Conservation (phyloP, 37 sponge, comb jelly and placozoan genomes). For the Axinella damicornis region DNA sequence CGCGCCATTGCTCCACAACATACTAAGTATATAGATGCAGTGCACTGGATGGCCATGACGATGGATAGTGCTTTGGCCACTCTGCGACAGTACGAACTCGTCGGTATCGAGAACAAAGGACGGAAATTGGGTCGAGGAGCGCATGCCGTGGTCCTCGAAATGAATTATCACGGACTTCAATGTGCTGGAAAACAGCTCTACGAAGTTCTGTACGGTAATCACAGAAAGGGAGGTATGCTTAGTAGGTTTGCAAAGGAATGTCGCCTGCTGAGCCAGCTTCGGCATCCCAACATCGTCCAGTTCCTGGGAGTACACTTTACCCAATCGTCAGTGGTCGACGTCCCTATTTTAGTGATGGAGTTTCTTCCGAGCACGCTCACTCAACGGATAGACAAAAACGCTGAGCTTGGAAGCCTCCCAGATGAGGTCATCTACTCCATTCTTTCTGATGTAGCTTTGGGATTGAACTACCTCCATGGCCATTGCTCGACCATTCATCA, state of each 20-base stretch:
- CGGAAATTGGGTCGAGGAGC: not conserved
- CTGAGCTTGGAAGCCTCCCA: conserved; percentile 3
- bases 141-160: not conserved
- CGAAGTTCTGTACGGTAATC: not conserved
- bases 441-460: conserved; percentile 34
- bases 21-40: too few species aligned
- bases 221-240: too few species aligned
- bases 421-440: conserved; percentile 22
- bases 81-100: not conserved
- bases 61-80: too few species aligned
- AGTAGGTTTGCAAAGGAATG: conserved; percentile 26
- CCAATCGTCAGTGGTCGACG: not conserved
- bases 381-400: not conserved
- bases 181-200: conserved; percentile 2
- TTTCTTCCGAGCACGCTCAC: conserved; percentile 18
- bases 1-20: too few species aligned
- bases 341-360: conserved; percentile 50
- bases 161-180: conserved; percentile 9
- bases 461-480: conserved; percentile 40
- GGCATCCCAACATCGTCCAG: conserved; percentile 49
- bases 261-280: conserved; percentile 1
- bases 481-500: conserved; percentile 40
- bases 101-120: not conserved
- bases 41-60: too few species aligned
- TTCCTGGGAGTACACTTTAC: conserved; percentile 39